Percentiles rank a stretch among this genome's conserved stretches.
Conservation (phyloP, 2,888 invertebrate species). For the Bimastos eiseni region DNA sequence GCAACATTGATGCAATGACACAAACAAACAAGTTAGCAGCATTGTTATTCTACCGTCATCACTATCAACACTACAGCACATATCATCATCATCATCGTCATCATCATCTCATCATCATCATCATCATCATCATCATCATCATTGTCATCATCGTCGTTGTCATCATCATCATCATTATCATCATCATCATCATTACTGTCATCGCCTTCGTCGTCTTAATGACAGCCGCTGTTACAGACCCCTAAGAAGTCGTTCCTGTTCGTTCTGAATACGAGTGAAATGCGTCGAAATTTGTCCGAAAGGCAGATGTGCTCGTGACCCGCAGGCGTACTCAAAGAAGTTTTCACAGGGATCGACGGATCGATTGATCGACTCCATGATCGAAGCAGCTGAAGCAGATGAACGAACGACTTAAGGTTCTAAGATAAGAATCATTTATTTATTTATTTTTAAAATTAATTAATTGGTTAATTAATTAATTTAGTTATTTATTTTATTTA, state of each 20-base stretch:
- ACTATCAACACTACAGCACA: neutral
- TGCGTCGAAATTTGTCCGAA: neutral
- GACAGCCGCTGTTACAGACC: neutral
- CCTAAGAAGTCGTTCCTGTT: neutral
- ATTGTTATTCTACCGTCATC: too few relatives aligned
- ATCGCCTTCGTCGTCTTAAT: constrained; percentile 1
- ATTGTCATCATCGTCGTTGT: constrained; percentile 27
- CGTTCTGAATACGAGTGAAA: neutral
- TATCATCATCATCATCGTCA: constrained; percentile 19
- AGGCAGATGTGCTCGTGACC: neutral
- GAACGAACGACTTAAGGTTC: neutral
- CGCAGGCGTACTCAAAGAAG: constrained; percentile 20
- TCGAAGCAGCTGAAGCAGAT: neutral
- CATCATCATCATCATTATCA: constrained; percentile 26
- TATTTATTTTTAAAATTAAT: too few relatives aligned
- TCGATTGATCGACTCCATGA: neutral
- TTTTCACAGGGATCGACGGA: neutral
- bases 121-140: constrained; percentile 26
- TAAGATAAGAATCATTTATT: too few relatives aligned
- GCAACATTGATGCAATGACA: too few relatives aligned
- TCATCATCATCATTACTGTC: constrained; percentile 30
- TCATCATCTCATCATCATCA: constrained; percentile 23
- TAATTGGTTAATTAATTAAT: too few relatives aligned
- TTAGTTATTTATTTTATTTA: too few relatives aligned
- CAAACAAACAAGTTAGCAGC: too few relatives aligned